Conservation (phyloP, 1,140 invertebrate species). For the Colletes latitarsis region DNA sequence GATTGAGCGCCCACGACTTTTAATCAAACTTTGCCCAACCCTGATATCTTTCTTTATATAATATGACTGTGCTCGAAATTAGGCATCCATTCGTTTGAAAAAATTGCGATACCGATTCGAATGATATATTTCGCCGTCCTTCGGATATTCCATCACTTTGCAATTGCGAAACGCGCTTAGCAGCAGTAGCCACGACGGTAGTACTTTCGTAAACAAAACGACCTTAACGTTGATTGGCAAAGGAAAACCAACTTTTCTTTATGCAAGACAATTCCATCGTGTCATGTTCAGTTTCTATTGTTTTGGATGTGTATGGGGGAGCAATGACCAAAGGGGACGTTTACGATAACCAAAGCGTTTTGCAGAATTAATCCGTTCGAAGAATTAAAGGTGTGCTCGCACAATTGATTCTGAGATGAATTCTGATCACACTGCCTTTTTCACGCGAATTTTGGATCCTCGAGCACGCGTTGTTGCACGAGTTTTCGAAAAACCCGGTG, state of each 20-base stretch:
- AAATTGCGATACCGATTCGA: too few relatives aligned
- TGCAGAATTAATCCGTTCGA: slow-evolving; percentile 16
- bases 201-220: background rate
- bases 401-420: background rate
- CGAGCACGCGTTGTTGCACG: background rate
- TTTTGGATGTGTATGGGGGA: background rate
- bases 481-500: slow-evolving; percentile 17
- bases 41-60: background rate
- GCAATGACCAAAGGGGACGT: too few relatives aligned
- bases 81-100: slow-evolving; percentile 65
- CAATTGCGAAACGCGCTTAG: background rate
- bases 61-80: slow-evolving; percentile 79
- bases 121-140: background rate
- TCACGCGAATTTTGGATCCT: background rate
- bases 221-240: background rate
- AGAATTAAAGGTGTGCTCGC: background rate
- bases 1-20: too few relatives aligned
- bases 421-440: too few relatives aligned
- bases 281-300: slow-evolving; percentile 26
- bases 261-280: slow-evolving; percentile 72
- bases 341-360: slow-evolving; percentile 16
- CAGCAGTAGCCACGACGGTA: background rate
- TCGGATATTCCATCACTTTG: background rate
- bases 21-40: too few relatives aligned
- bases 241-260: slow-evolving; percentile 75